A percentile compares a stretch with the other conserved stretches of the same genome.
Conservation (phyloP, 2,113 vertebrate genomes). For the Equus przewalskii region DNA sequence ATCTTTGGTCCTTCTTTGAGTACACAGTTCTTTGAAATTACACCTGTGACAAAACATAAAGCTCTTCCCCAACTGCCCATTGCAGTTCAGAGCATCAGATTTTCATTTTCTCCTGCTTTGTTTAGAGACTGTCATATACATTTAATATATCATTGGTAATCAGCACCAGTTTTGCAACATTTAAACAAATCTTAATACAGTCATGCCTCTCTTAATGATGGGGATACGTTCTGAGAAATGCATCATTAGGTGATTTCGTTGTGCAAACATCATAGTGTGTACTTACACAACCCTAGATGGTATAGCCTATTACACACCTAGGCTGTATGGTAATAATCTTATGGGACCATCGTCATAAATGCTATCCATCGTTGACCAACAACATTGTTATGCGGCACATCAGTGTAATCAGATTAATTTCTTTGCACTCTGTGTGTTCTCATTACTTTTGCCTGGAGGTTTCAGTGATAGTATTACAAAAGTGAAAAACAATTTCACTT, state of each 20-base stretch:
- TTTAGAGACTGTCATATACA: not conserved
- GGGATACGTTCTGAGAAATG: no score
- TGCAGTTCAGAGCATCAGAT: not conserved
- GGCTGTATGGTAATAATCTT: no score
- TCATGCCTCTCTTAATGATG: no score
- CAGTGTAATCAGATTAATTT: constrained; percentile 47
- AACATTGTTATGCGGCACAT: no score
- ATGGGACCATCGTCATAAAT: no score
- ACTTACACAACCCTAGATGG: no score
- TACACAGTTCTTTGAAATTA: constrained; percentile 57
- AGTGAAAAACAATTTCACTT: constrained; percentile 55
- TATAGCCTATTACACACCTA: no score
- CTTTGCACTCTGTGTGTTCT: constrained; percentile 13
- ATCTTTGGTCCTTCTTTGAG: constrained; percentile 42
- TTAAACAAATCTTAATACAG: constrained; percentile 52
- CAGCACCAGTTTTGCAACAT: constrained; percentile 28
- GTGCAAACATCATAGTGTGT: no score
- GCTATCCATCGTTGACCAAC: no score
- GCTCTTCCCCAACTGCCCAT: not conserved
- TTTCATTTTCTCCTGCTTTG: constrained; percentile 18
- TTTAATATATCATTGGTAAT: not conserved
- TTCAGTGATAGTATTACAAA: not conserved
- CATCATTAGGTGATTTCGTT: no score
- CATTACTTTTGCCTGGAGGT: constrained; percentile 12
- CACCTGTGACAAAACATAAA: not conserved